Percentiles rank a stretch among this genome's conserved stretches.
phyloP scores from a whole-genome alignment of 2,888 invertebrate species.

The Aricia artaxerxes region DNA sequence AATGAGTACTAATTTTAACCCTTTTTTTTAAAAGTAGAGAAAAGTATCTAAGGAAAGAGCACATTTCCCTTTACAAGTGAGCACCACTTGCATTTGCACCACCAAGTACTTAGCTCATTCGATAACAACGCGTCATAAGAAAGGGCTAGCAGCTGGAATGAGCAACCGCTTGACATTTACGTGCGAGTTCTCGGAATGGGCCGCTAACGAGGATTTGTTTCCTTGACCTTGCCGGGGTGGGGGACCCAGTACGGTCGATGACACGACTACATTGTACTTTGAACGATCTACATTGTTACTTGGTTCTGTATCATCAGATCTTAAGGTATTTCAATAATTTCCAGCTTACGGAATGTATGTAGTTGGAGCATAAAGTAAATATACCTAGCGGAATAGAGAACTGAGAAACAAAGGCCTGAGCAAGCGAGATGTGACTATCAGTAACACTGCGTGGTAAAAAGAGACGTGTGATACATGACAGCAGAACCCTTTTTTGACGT shows the following conservation, averaged over 20 bases:
- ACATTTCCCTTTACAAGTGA: background rate
- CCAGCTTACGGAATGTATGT: no score
- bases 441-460: no score
- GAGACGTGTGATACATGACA: no score
- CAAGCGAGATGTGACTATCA: no score
- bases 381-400: no score
- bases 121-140: background rate
- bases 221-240: conserved; percentile 71
- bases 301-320: background rate
- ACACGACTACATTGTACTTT: conserved; percentile 61
- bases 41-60: background rate
- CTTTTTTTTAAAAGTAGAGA: no score
- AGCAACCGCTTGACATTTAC: conserved; percentile 13
- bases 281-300: background rate
- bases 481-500: no score
- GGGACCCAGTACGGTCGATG: conserved; percentile 62
- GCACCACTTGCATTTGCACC: background rate
- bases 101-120: background rate
- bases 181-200: conserved; percentile 55
- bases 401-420: no score
- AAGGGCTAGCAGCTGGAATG: conserved; percentile 13
- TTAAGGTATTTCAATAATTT: background rate
- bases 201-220: conserved; percentile 46
- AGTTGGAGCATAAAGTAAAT: no score
- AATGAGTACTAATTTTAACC: background rate